These are phyloP conservation scores for Tortrix viridana DNA, from an alignment of 2,888 invertebrate genomes.

Conservation along the genomic window DNA sequence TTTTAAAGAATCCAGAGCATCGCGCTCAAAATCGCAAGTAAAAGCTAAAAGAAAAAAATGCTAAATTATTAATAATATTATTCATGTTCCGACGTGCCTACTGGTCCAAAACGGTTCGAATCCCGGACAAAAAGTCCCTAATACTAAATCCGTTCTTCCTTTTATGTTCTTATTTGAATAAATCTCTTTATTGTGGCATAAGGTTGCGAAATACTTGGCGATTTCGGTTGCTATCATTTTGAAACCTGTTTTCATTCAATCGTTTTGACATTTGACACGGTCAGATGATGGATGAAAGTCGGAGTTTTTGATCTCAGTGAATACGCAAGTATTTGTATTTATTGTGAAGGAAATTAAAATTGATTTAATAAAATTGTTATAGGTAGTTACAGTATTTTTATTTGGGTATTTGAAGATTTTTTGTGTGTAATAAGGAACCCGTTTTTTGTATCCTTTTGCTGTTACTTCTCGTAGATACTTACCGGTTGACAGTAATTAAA, in stretches of 20 bases:
- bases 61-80: not conserved
- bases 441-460: not conserved
- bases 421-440: not conserved
- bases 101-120: conserved; percentile 19
- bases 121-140: conserved; percentile 28
- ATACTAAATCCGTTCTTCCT: conserved; percentile 21
- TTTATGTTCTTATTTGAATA: conserved; percentile 36
- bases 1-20: too few relatives aligned
- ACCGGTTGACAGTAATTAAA: conserved; percentile 17
- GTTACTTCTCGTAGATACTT: not conserved
- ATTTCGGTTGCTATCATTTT: conserved; percentile 13
- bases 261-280: conserved; percentile 35
- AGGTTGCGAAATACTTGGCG: conserved; percentile 35
- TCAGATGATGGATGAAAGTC: conserved; percentile 34
- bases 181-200: conserved; percentile 34
- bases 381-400: too few relatives aligned
- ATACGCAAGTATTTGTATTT: too few relatives aligned
- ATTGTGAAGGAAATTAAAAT: too few relatives aligned
- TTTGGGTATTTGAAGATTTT: too few relatives aligned
- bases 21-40: too few relatives aligned
- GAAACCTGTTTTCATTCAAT: conserved; percentile 35
- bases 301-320: conserved; percentile 23
- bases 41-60: not conserved
- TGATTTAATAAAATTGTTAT: too few relatives aligned
- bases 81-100: conserved; percentile 32